Base-by-base conservation (phyloP, 1,140 invertebrate genomes). In the Lepidostoma basale region DNA sequence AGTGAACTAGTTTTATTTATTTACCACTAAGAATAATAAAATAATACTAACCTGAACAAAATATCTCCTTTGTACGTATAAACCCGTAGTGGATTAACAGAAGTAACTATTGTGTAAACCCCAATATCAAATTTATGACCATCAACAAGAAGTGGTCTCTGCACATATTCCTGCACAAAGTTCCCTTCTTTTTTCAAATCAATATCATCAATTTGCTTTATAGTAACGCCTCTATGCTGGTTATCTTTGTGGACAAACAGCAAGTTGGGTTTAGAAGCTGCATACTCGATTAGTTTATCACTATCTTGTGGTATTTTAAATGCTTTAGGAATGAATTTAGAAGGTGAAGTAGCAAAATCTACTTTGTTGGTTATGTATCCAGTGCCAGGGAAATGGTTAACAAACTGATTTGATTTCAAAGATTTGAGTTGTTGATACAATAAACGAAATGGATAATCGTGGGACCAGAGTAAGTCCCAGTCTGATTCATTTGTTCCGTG, bases 61-160 rank as follows among this genome's bases (percentile, higher is more conserved):
- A 92, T 88, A 75, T 98, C 97, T 4, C 91, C 93, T 77, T 92
- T 91, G 76, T 96, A 95, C 62, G 91, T 89, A 75, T 98, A 98
- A 0, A 93, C 87, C 74, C 95, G 84, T 0, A 98, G 78, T 9
- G 97, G 97, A 81, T 97, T 87, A 0, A 98, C 86, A 0, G 94
- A 97, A 0, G 96, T 98, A 1, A 98, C 83, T 1, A 94, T 90
- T 0, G 94, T 94, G 80, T 99, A 99, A 16, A 98, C 88, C 14
- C 97, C 97, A 77, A 99, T 95, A 78, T 99, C 97, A 83, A 99
- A 99, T 82, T 98, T 98, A 77, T 94, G 87, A 0, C 92, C 92
- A 76, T 93, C 92, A 2, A 95, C 87, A 12, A 93, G 79, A 67
- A 92, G 90, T 8, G 96, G 96, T 68, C 89, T 90, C 54, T 91